phyloP scores from a whole-genome alignment of 2,888 invertebrate genomes.

The Drosophila nigricruria region DNA sequence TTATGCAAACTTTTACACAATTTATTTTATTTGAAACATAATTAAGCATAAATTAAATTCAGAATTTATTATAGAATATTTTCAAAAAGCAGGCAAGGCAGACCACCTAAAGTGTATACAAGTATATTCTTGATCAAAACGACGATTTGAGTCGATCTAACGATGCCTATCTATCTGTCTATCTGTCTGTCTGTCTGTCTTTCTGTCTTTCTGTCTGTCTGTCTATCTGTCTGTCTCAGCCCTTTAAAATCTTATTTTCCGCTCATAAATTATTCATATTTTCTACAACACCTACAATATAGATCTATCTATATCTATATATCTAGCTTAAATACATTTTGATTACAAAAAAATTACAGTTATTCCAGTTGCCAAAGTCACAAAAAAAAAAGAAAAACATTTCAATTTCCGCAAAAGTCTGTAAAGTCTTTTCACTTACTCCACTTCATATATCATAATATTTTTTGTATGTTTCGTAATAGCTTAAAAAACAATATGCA shows the following conservation, averaged over 20 bases:
- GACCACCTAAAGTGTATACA: neutral
- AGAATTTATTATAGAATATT: neutral
- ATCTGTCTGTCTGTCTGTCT: too few species aligned
- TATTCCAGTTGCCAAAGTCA: neutral
- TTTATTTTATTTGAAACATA: neutral
- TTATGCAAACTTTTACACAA: slow-evolving; percentile 6
- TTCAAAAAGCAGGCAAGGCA: too few species aligned
- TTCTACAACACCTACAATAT: too few species aligned
- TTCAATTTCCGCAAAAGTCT: slow-evolving; percentile 15
- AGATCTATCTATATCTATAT: neutral
- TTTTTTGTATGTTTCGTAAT: slow-evolving; percentile 1
- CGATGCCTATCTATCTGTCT: too few species aligned
- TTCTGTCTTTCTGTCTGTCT: too few species aligned
- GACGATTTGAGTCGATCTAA: neutral
- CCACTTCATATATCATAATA: slow-evolving; percentile 9
- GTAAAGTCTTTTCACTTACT: neutral
- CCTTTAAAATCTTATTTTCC: neutral
- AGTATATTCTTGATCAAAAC: neutral
- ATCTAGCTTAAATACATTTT: neutral
- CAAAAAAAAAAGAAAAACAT: neutral
- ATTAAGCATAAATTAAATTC: neutral
- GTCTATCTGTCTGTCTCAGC: too few species aligned
- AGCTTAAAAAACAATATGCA: slow-evolving; percentile 28
- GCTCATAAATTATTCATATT: neutral
- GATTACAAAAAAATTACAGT: neutral